phyloP scores from a whole-genome alignment of 2,888 invertebrate species.

The Meghimatium bilineatum region DNA sequence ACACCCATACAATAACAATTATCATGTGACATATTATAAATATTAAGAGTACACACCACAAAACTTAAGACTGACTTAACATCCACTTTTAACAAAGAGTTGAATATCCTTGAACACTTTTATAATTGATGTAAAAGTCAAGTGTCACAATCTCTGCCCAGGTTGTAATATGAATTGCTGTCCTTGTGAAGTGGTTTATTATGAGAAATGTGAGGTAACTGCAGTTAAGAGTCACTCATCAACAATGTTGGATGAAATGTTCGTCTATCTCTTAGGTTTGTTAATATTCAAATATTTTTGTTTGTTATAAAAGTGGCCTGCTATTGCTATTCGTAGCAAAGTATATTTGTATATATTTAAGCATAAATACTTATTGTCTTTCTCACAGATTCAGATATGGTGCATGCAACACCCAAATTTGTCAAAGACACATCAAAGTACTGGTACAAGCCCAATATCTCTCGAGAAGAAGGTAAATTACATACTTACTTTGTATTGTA shows the following conservation, averaged over 20 bases:
- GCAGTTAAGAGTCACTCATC: neutral
- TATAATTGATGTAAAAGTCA: neutral
- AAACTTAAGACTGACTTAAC: neutral
- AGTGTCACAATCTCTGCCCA: neutral
- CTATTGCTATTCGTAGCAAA: neutral
- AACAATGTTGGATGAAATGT: conserved; percentile 18
- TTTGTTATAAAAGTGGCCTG: neutral
- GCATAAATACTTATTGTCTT: neutral
- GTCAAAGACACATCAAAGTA: conserved; percentile 94
- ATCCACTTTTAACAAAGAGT: neutral
- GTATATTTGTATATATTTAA: too few relatives aligned
- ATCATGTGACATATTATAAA: neutral
- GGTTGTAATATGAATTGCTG: neutral
- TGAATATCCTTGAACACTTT: neutral
- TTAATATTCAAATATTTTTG: neutral
- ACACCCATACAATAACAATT: too few relatives aligned
- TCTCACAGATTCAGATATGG: conserved; percentile 65
- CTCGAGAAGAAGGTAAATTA: conserved; percentile 86
- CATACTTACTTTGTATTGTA: too few relatives aligned
- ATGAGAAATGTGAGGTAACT: neutral
- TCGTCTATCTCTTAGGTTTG: conserved; percentile 21
- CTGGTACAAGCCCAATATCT: conserved; percentile 98
- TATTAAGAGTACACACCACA: neutral
- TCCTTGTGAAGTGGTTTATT: neutral
- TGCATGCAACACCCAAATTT: conserved; percentile 80